Evolutionary conservation across 2,113 vertebrate species (phyloP).

Genomic region (Rhynchomys soricoides): DNA sequence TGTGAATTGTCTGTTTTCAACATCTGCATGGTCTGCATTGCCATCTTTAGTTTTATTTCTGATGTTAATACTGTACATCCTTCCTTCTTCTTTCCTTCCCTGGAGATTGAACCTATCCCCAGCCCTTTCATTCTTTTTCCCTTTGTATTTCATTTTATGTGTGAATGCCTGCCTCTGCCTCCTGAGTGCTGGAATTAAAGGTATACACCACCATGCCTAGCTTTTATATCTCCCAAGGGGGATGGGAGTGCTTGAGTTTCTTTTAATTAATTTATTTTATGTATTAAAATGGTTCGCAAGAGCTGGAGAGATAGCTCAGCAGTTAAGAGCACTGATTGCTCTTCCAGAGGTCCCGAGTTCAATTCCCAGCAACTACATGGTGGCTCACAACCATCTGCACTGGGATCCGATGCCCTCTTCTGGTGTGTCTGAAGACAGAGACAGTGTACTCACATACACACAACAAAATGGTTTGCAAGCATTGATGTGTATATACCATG

Average conservation of each 20-base stretch:
- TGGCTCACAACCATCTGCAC: too few species aligned
- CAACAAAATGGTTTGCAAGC: not conserved
- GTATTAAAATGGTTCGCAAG: not conserved
- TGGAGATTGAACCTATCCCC: not conserved
- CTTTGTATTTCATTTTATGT: not conserved
- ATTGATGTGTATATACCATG: not conserved
- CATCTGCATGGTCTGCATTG: not conserved
- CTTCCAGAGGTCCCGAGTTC: too few species aligned
- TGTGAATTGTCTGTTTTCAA: not conserved
- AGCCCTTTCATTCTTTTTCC: not conserved
- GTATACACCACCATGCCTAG: not conserved
- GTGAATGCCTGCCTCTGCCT: not conserved
- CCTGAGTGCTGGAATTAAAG: not conserved
- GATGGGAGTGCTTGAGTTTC: too few species aligned
- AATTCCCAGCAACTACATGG: too few species aligned
- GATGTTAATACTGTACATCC: not conserved
- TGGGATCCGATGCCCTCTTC: too few species aligned
- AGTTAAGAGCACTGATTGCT: too few species aligned
- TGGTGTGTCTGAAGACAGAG: too few species aligned
- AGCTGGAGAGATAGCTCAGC: too few species aligned
- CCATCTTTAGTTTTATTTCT: not conserved
- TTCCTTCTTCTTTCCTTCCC: not conserved
- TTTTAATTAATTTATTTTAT: not conserved
- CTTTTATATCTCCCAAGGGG: not conserved
- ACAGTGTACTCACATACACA: too few species aligned